Conservation (phyloP, 2,888 invertebrate genomes). For the Amphipoea lucens region DNA sequence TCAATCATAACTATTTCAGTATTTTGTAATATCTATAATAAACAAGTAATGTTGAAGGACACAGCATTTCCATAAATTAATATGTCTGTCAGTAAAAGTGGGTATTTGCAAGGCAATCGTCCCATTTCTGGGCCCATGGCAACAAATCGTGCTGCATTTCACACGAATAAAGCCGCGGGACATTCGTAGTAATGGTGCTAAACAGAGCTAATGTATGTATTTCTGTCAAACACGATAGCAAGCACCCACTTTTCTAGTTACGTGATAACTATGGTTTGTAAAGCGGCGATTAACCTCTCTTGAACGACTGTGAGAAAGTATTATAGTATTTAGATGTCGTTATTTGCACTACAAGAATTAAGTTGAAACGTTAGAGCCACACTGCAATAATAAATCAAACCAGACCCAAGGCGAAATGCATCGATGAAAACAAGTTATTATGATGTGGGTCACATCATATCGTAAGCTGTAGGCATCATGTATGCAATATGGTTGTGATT, state of each 20-base stretch:
- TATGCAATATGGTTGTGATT: slow-evolving; percentile 30
- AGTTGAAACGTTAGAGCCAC: neutral
- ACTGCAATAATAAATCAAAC: slow-evolving; percentile 28
- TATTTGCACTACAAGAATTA: neutral
- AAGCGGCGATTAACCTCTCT: slow-evolving; percentile 40
- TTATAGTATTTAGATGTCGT: neutral
- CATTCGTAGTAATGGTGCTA: slow-evolving; percentile 48
- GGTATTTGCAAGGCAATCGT: slow-evolving; percentile 45
- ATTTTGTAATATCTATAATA: slow-evolving; percentile 29
- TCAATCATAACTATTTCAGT: slow-evolving; percentile 26
- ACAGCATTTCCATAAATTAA: slow-evolving; percentile 50
- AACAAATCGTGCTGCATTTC: slow-evolving; percentile 26
- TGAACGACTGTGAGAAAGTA: slow-evolving; percentile 32
- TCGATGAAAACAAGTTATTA: slow-evolving; percentile 36
- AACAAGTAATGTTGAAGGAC: slow-evolving; percentile 40
- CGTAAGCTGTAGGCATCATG: slow-evolving; percentile 9
- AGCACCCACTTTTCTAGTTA: slow-evolving; percentile 61
- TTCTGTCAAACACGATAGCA: slow-evolving; percentile 66
- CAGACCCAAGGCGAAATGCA: slow-evolving; percentile 36
- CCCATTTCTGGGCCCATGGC: slow-evolving; percentile 25
- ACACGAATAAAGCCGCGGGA: slow-evolving; percentile 35
- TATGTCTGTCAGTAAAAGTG: slow-evolving; percentile 44
- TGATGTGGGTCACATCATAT: slow-evolving; percentile 37
- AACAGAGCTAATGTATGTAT: slow-evolving; percentile 69
- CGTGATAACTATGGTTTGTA: slow-evolving; percentile 35